Base-by-base conservation (phyloP, 2,888 invertebrate species). In the Drosophila anomelani region DNA sequence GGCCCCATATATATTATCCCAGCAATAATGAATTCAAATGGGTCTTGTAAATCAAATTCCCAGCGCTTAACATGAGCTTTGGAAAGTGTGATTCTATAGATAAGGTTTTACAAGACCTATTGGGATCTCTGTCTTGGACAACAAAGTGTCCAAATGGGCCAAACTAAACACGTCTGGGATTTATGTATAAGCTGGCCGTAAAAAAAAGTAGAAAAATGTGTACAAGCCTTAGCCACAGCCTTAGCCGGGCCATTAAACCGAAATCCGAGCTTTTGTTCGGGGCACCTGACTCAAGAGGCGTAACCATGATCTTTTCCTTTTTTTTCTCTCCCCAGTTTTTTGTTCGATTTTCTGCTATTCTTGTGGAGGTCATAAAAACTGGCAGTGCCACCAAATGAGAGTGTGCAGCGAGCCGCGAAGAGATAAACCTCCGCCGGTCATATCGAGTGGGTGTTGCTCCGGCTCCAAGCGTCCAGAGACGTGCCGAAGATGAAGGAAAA, bases 221-320 rank as follows among this genome's bases (percentile, higher is more conserved):
- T 68, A 77, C 77, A 80, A 77, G 85, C 76, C 74, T 67, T 69
- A 60, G 63, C 57, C 69, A 47, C 1, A 46, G 47, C 53, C 66
- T 54, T 26, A 56, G 56, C 79, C 17, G 23, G 59, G 55, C 75
- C 43, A 74, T 66, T 74, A 69, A 78, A 58, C 59, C 77, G 79
- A 85, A 81, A 81, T 74, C 49, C 71, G 77, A 85, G 88, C 84
- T 88, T 85, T 88, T 67, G 60, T 76, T 57, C 46, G 59, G 70
- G 79, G 76, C 89, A 84, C 83, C 83, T 84, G 83, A 83, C 87
- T 81, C 58, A 51, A 76, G 85, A 78, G 89, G 89, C 89, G 81
- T 85, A 75, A 63, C 72, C 69, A 39, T 67, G 55, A 57, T 60
- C 54, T 72, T 75, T 74, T 56, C 29, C 47, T 34, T 15, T 61